phyloP scores from a whole-genome alignment of 2,888 invertebrate species.

The Microchrysa polita region DNA sequence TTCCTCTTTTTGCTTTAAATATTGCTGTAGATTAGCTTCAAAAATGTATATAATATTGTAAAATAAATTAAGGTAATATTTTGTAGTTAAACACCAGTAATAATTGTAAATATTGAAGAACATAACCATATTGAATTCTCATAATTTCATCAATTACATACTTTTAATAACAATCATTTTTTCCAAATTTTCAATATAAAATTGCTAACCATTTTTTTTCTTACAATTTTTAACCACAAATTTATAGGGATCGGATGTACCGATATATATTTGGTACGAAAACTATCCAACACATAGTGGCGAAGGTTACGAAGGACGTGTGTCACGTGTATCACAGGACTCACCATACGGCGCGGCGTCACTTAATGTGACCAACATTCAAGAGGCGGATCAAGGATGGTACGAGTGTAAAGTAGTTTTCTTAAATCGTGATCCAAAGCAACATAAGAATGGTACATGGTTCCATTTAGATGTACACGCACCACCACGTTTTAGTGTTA shows the following conservation, averaged over 20 bases:
- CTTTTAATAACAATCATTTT: background rate
- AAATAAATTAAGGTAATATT: too few species aligned
- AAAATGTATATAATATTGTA: too few species aligned
- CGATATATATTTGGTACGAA: constrained; percentile 98
- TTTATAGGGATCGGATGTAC: constrained; percentile 92
- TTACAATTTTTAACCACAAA: constrained; percentile 32
- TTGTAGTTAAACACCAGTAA: too few species aligned
- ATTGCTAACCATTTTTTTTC: constrained; percentile 37
- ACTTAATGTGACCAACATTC: constrained; percentile 94
- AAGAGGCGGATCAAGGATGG: constrained; percentile 95
- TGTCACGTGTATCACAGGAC: constrained; percentile 87
- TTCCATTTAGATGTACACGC: constrained; percentile 98
- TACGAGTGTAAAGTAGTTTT: constrained; percentile 96
- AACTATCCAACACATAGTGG: constrained; percentile 97
- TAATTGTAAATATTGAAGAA: too few species aligned
- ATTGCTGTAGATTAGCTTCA: too few species aligned
- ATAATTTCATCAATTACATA: constrained; percentile 12
- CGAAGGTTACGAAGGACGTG: constrained; percentile 91
- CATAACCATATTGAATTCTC: background rate
- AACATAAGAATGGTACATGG: constrained; percentile 96
- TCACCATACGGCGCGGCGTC: constrained; percentile 91
- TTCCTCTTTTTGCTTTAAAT: too few species aligned
- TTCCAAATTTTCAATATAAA: background rate
- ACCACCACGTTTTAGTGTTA: constrained; percentile 93
- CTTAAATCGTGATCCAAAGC: constrained; percentile 92